These are phyloP conservation scores for Liasis olivaceus DNA, from an alignment of 2,797 vertebrate genomes.

Conservation along the genomic window DNA sequence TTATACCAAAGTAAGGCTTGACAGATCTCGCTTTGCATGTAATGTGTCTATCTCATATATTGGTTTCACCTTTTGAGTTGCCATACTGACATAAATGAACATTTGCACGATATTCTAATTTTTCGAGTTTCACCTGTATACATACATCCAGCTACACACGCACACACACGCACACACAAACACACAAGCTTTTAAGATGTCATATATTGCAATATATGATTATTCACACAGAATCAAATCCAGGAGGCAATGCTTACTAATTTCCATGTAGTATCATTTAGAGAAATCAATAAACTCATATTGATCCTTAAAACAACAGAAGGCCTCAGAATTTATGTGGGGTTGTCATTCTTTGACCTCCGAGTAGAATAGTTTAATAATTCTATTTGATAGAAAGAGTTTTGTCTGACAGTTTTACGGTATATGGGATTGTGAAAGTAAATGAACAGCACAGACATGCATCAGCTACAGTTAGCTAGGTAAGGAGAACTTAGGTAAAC, in stretches of 20 bases:
- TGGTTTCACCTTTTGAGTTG: no score
- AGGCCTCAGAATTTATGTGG: not conserved
- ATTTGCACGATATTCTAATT: no score
- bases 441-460: constrained; percentile 1
- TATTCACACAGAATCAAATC: not conserved
- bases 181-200: not conserved
- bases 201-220: not conserved
- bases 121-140: no score
- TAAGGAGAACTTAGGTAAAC: constrained; percentile 36
- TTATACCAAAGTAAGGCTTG: no score
- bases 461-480: constrained; percentile 47
- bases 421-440: constrained; percentile 40
- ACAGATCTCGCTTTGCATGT: no score
- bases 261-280: not conserved
- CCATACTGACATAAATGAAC: no score
- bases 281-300: not conserved
- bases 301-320: not conserved
- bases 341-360: constrained; percentile 38
- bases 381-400: constrained; percentile 23
- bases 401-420: not conserved
- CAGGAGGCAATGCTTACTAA: not conserved
- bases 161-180: no score
- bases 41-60: no score
- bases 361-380: constrained; percentile 18
- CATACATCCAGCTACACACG: no score